phyloP scores from a whole-genome alignment of 2,888 invertebrate genomes.

The Abrostola triplasia region DNA sequence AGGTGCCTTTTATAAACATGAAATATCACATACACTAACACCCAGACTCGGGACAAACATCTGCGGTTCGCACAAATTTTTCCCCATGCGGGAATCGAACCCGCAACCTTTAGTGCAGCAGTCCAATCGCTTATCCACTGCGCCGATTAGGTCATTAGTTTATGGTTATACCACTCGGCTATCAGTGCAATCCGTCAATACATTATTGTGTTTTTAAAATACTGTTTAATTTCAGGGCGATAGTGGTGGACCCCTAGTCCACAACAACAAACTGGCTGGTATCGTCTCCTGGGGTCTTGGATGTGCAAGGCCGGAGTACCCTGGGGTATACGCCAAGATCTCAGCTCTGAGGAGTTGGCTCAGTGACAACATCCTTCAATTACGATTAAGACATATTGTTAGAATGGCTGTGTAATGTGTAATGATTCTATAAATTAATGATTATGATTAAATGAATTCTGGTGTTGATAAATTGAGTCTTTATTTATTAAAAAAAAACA shows the following conservation, averaged over 20 bases:
- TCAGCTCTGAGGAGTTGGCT: constrained; percentile 80
- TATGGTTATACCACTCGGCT: too few relatives aligned
- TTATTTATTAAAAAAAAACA: too few relatives aligned
- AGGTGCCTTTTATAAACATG: too few relatives aligned
- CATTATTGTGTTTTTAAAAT: neutral
- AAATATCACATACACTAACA: too few relatives aligned
- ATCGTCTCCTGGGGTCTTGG: constrained; percentile 84
- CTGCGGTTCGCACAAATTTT: too few relatives aligned
- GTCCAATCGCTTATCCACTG: too few relatives aligned
- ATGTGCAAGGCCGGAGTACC: constrained; percentile 81
- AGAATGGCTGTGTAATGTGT: constrained; percentile 44
- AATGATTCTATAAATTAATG: neutral
- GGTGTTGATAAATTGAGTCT: too few relatives aligned
- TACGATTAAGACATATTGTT: constrained; percentile 67
- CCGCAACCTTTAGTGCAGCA: too few relatives aligned
- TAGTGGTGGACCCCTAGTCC: constrained; percentile 82
- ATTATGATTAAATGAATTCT: neutral
- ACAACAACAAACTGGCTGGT: constrained; percentile 82
- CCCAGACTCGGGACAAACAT: too few relatives aligned
- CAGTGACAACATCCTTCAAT: constrained; percentile 65
- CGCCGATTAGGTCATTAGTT: too few relatives aligned
- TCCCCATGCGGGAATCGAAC: too few relatives aligned
- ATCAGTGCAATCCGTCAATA: too few relatives aligned
- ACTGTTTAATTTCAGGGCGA: constrained; percentile 73
- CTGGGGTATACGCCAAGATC: constrained; percentile 83